Base-by-base conservation (phyloP, 2,113 vertebrate species). In the Candoia aspera region DNA sequence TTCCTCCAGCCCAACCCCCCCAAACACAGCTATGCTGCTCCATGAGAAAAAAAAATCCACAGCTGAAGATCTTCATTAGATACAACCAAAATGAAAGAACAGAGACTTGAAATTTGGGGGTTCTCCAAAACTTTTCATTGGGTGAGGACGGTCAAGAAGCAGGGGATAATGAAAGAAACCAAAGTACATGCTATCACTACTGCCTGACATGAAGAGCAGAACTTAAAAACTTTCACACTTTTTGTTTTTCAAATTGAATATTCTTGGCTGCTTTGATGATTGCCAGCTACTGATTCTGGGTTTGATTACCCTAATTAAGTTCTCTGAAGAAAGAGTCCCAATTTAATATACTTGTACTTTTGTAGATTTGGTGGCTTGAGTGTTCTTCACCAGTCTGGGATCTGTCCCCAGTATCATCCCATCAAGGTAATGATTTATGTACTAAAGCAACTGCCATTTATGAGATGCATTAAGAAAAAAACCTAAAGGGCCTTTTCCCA, bases 1-100 rank as follows among this genome's bases (percentile, higher is more conserved):
- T n/a, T 79, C 33, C 73, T 79, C 33, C 33, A 79, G 37, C 33
- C 33, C 73, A 79, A 79, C 21, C 6, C 1, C 1, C 37, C 33
- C 37, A 79, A 37, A 42, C 37, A 79, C 33, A 79, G 68, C 6
- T 79, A 73, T 73, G 64, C 15, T 73, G 19, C 37, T 79, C 37
- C 17, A 21, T 42, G 73, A 79, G 73, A 4, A 19, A 37, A 33
- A 19, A 58, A 42, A 79, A 21, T 58, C 73, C 33, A 79, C 33
- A 79, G 33, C 33, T 79, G 33, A 79, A 37, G 33, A 79, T 6
- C 33, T 79, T 21, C 58, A 87, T 33, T 24, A 49, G 90, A 10
- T 19, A 92, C 93, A 92, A 88, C 58, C 93, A 93, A 91, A 21
- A 42, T 79, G 33, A 79, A 79, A 79, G 68, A 79, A 37, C 6